phyloP scores from a whole-genome alignment of 2,113 vertebrate species.

The Emydura subglobosa region DNA sequence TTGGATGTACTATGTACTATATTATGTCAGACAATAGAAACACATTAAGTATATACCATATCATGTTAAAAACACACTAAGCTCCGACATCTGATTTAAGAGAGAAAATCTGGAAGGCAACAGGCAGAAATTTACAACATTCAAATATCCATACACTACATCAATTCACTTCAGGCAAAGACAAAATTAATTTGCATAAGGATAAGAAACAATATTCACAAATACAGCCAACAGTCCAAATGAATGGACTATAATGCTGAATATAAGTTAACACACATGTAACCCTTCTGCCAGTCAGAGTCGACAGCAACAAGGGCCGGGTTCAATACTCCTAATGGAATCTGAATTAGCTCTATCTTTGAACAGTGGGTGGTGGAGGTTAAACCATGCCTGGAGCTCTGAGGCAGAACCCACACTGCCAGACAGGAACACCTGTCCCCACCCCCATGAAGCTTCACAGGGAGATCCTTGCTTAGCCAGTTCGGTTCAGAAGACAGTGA shows the following conservation, averaged over 20 bases:
- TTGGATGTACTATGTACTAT: neutral
- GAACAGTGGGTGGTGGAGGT: too few relatives aligned
- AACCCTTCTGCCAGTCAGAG: too few relatives aligned
- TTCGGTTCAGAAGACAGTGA: too few relatives aligned
- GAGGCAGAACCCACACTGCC: too few relatives aligned
- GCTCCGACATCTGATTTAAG: conserved; percentile 32
- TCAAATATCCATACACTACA: neutral
- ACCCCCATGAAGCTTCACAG: too few relatives aligned
- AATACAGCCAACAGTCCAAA: neutral
- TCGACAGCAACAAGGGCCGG: too few relatives aligned
- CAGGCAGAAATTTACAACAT: conserved; percentile 3
- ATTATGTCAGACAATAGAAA: neutral
- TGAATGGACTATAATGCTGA: neutral
- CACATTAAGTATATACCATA: neutral
- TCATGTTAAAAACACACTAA: conserved; percentile 13
- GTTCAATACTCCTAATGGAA: too few relatives aligned
- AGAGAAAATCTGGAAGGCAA: neutral
- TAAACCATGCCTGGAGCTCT: too few relatives aligned
- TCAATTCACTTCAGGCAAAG: conserved; percentile 2
- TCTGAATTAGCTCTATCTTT: too few relatives aligned
- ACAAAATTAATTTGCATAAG: neutral
- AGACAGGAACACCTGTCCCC: too few relatives aligned
- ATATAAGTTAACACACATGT: neutral
- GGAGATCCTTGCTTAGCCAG: too few relatives aligned
- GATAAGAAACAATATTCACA: neutral